A percentile compares a stretch with the other conserved stretches of the same genome.
These are phyloP conservation scores for Heliangelus exortis DNA, from an alignment of 2,797 vertebrate species.

Conservation along the genomic window DNA sequence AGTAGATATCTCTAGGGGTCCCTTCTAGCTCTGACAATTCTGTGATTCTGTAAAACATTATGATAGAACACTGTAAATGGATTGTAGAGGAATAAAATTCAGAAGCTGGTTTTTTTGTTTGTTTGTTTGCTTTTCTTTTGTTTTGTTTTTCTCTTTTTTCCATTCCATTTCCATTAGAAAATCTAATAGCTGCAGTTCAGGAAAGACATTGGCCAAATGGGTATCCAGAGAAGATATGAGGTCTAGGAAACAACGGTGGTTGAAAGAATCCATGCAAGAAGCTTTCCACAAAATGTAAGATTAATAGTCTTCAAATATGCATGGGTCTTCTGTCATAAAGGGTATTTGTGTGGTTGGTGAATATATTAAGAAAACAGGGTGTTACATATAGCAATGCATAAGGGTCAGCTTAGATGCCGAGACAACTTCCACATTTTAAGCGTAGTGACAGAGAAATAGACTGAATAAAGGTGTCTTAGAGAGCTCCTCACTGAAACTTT, in stretches of 20 bases:
- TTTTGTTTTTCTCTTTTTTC: background rate
- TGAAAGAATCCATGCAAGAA: background rate
- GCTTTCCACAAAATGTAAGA: background rate
- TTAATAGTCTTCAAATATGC: background rate
- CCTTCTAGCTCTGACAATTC: too few species aligned
- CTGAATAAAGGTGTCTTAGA: background rate
- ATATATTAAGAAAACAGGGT: background rate
- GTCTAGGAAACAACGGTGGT: accelerated
- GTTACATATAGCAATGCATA: background rate
- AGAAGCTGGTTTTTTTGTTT: accelerated
- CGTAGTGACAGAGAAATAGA: background rate
- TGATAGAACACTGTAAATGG: background rate
- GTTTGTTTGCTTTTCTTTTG: too few species aligned
- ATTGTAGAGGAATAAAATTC: background rate
- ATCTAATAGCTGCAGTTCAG: background rate
- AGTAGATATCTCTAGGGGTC: too few species aligned
- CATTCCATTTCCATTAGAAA: background rate
- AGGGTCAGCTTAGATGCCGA: background rate
- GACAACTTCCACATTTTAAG: background rate
- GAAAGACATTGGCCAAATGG: background rate
- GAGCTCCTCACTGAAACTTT: background rate
- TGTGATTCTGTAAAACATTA: background rate
- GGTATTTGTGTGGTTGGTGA: background rate
- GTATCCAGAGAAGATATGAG: background rate
- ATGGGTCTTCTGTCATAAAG: background rate